Evolutionary conservation across 2,888 invertebrate genomes (phyloP).

Genomic region (Drosophila kokeensis): DNA sequence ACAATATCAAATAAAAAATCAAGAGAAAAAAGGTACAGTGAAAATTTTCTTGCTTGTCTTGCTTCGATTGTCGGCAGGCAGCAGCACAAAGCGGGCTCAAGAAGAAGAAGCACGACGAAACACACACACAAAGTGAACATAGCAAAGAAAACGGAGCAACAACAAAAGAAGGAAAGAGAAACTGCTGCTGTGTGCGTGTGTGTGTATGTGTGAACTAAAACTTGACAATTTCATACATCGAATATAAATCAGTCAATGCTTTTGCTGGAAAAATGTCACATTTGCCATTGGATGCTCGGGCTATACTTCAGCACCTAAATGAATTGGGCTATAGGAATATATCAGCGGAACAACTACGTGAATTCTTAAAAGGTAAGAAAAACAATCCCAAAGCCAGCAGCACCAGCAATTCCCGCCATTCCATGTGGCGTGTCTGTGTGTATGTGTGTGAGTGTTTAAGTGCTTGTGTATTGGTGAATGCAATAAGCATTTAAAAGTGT

Average conservation of each 20-base stretch:
- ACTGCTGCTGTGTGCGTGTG: conserved; percentile 47
- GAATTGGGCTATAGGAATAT: conserved; percentile 91
- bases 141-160: conserved; percentile 66
- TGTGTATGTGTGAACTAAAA: conserved; percentile 47
- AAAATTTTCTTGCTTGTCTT: conserved; percentile 64
- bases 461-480: conserved; percentile 26
- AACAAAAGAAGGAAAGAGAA: conserved; percentile 68
- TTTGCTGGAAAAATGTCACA: conserved; percentile 82
- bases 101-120: conserved; percentile 36
- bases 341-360: conserved; percentile 90
- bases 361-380: conserved; percentile 90
- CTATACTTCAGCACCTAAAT: conserved; percentile 90
- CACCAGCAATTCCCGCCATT: conserved; percentile 63
- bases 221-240: conserved; percentile 23
- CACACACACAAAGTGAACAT: conserved; percentile 52
- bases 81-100: conserved; percentile 61
- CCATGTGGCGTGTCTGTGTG: conserved; percentile 23
- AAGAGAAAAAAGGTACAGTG: conserved; percentile 67
- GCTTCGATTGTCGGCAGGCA: conserved; percentile 71
- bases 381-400: conserved; percentile 11
- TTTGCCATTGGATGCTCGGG: conserved; percentile 88
- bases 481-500: conserved; percentile 46
- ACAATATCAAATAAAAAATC: conserved; percentile 31
- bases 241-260: conserved; percentile 54
- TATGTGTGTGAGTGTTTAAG: conserved; percentile 22